Evolutionary conservation across 2,113 vertebrate genomes (phyloP), one percentile per base, ranked within the genome.

Genomic region (Dryoscopus gambensis): DNA sequence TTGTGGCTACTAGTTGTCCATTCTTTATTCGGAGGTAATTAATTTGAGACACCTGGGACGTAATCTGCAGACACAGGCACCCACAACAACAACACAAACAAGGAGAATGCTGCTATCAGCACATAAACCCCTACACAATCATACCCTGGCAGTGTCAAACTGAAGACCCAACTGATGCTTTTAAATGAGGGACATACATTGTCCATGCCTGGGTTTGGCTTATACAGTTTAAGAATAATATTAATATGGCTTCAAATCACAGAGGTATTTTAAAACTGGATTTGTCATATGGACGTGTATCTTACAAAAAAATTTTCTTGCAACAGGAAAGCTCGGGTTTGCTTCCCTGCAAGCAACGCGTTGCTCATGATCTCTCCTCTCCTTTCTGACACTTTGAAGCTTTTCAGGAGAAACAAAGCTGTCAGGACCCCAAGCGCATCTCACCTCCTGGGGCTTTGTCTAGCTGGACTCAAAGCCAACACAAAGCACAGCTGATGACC

Each of bases 281-380:
- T 91, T 83, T 5, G 0, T 39, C 27, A 62, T 33, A 46, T 0
- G 1, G 12, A 65, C 2, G 10, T 2, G 9, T 31, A 84, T 65
- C 83, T 88, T 22, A 64, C 28, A 60, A 40, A 15, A 40, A 71
- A 56, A 65, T 50, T 68, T 2, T 70, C 37, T 68, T 47, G 13
- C 15, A 91, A 50, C 19, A 50, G 50, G 24, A 59, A 89, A 81
- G n/a, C 30, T 82, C 2, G 6, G 16, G 33, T 75, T 40, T 87
- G 25, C 25, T 57, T 80, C 42, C 39, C 18, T 0, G 7, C 20
- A 46, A 68, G 24, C 14, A 63, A 40, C 2, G 13, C 79, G 10
- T 24, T 46, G n/a, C 14, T 83, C 17, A 27, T 39, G 8, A 31
- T 76, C 20, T 75, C 22, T 80, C 13, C 31, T 84, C 33, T 84